Base-by-base conservation (phyloP, 2,888 invertebrate genomes). In the Drosophila pegasa region DNA sequence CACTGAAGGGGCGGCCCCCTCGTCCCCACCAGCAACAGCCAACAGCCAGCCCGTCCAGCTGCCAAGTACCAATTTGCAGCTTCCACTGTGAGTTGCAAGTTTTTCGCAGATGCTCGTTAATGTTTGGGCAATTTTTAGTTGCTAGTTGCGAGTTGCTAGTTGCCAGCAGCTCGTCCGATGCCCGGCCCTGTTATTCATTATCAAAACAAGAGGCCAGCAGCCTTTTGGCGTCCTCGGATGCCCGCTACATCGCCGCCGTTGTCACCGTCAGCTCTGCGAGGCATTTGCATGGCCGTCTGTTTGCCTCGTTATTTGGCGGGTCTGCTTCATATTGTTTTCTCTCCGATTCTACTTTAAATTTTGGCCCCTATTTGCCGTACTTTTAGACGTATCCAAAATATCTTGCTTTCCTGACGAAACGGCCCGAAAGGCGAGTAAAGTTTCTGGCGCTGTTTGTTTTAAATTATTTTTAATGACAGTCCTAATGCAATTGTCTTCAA, bases 51-150 rank as follows among this genome's bases (percentile, higher is more conserved):
- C 22, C 48, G 10, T 47, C 41, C 20, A 47, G 41, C 58, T 66
- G 51, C 38, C 41, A 74, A 69, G 69, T 54, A 51, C 48, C 31
- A 37, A 37, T 47, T 57, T 29, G 33, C 25, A 63, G 54, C 60
- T 70, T 45, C 58, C 50, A 41, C 64, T 57, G 76, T 59, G 47
- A 69, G 84, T 70, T 74, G 78, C 63, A 84, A 83, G 81, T 78
- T 80, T 86, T 83, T 76, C 68, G 76, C 82, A 76, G 84, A 78
- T 76, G 76, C 77, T 80, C 84, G 79, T 84, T 86, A 83, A 80
- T 83, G 81, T 86, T 86, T 83, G 76, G 62, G 77, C 71, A 67
- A 73, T 62, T 76, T 68, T 48, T 48, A 48, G 48, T 48, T 48
- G 48, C 33, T n/a, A n/a, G n/a, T n/a, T n/a, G n/a, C n/a, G n/a